phyloP scores from a whole-genome alignment of 2,888 invertebrate species.

The Sinohyriopsis cumingii region DNA sequence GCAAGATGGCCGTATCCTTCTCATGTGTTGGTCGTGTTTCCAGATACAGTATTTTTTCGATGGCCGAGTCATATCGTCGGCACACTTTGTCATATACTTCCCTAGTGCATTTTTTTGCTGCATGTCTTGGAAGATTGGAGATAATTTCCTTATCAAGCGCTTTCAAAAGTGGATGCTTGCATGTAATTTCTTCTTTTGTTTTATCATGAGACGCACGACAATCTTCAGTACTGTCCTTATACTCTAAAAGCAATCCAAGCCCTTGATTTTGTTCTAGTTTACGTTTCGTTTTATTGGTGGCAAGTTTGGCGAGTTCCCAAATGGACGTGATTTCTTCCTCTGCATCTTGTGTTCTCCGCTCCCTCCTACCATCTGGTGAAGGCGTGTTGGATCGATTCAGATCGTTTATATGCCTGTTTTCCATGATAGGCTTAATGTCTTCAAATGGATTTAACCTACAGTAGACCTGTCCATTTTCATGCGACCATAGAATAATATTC shows the following conservation, averaged over 20 bases:
- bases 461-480: slow-evolving; percentile 80
- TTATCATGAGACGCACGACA: not conserved
- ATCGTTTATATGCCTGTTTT: slow-evolving; percentile 11
- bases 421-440: slow-evolving; percentile 34
- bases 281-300: slow-evolving; percentile 4
- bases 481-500: slow-evolving; percentile 85
- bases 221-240: not conserved
- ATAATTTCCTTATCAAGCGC: slow-evolving; percentile 25
- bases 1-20: slow-evolving; percentile 78
- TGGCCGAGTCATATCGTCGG: slow-evolving; percentile 54
- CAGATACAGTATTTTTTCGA: slow-evolving; percentile 78
- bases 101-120: slow-evolving; percentile 14
- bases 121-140: not conserved
- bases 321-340: not conserved
- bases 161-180: slow-evolving; percentile 43
- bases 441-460: slow-evolving; percentile 52
- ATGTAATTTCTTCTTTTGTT: slow-evolving; percentile 9
- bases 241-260: slow-evolving; percentile 10
- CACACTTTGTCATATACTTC: slow-evolving; percentile 49
- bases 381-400: not conserved
- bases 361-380: not conserved
- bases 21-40: slow-evolving; percentile 76
- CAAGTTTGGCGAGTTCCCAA: not conserved
- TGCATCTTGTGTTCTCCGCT: not conserved
- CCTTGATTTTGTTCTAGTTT: slow-evolving; percentile 6